Conservation (phyloP, 2,113 vertebrate genomes). For the Megaceryle maxima region DNA sequence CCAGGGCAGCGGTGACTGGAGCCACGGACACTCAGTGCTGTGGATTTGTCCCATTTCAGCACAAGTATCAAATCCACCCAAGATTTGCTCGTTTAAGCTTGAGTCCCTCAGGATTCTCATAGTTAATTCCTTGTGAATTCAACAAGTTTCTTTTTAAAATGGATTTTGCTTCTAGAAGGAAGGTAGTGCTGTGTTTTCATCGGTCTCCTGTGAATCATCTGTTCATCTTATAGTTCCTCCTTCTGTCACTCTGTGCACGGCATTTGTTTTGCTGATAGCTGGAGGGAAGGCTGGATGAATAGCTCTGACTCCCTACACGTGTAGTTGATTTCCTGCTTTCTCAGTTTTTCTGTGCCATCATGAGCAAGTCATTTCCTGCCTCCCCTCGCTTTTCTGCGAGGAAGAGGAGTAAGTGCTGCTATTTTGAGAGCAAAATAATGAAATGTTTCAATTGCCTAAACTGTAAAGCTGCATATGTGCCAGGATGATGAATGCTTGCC, state of each 20-base stretch:
- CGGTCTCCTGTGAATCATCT: background rate
- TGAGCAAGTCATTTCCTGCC: slow-evolving; percentile 20
- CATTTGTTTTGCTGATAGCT: background rate
- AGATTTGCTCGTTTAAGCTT: background rate
- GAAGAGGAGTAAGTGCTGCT: background rate
- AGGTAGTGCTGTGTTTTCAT: background rate
- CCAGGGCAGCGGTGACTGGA: background rate
- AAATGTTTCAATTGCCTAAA: background rate
- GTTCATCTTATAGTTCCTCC: background rate
- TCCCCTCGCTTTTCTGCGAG: background rate
- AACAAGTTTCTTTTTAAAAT: background rate
- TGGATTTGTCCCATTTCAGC: rapidly evolving
- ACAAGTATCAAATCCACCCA: background rate
- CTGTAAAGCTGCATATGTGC: background rate
- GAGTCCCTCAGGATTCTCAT: rapidly evolving
- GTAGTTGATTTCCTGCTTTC: background rate
- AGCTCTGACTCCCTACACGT: background rate
- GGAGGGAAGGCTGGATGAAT: background rate
- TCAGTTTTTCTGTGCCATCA: background rate
- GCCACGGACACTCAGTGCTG: rapidly evolving
- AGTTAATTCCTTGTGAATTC: background rate
- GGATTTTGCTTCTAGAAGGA: background rate
- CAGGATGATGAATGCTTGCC: background rate
- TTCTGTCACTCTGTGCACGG: background rate
- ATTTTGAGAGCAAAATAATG: background rate